Conservation (phyloP, 2,113 vertebrate genomes). For the Hippocampus barbouri region DNA sequence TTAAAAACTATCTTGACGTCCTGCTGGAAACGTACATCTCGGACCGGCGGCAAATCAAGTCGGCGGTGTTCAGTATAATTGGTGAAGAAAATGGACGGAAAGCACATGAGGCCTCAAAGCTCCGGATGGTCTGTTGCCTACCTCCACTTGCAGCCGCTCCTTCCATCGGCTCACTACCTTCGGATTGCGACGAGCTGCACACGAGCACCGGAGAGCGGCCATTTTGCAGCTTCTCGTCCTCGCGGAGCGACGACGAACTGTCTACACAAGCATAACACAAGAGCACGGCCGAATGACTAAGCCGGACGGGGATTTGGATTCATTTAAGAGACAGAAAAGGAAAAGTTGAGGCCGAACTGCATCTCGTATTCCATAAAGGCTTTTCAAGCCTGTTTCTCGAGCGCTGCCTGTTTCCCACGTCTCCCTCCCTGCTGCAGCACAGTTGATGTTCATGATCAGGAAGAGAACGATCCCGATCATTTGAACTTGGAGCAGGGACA, state of each 20-base stretch:
- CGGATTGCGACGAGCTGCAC: conserved; percentile 75
- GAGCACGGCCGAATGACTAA: not conserved
- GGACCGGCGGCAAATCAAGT: no score
- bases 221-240: conserved; percentile 85
- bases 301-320: not conserved
- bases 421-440: no score
- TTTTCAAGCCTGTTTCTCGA: no score
- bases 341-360: no score
- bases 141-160: conserved; percentile 75
- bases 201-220: conserved; percentile 75
- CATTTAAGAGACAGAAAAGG: not conserved
- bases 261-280: conserved; percentile 62
- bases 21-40: no score
- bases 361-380: no score
- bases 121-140: conserved; percentile 49
- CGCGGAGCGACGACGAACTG: conserved; percentile 72
- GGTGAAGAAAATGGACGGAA: not conserved
- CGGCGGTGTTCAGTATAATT: not conserved
- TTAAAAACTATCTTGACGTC: no score
- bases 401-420: no score
- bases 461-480: no score
- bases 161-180: conserved; percentile 83
- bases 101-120: not conserved
- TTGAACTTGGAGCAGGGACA: no score
- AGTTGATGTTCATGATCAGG: no score